Evolutionary conservation across 2,888 invertebrate species (phyloP), one percentile per base, ranked within the genome.

Genomic region (Onchidella celtica): DNA sequence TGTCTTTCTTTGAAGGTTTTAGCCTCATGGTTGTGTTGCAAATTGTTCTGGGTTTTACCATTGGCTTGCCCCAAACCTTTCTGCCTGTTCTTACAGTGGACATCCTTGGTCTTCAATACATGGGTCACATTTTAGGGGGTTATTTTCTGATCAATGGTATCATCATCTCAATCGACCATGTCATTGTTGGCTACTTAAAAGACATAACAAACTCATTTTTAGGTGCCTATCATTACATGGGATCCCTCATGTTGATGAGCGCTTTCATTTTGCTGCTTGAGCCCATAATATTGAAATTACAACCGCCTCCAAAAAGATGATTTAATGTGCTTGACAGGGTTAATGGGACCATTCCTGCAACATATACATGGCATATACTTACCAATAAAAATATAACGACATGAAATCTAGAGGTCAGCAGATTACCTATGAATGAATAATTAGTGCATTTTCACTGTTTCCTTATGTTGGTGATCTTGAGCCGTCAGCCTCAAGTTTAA

Each of bases 121-220:
- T 80, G 9, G 63, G 36, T 29, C 73, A 61, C n/a, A 40, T 80
- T 9, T 69, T 55, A 2, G 59, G 73, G 3, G 27, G n/a, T n/a
- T 73, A 24, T 59, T 73, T 38, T 34, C 73, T 80, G 57, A 36
- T 14, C 0, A 38, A 1, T 2, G 70, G 79, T n/a, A 9, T 80
- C 9, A n/a, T 27, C 27, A 80, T 57, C 11, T 73, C 40, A 29
- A 17, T 61, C 29, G 55, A 40, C 0, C 65, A 80, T 65, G 55
- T 80, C 0, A 2, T 73, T 11, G 73, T 80, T 1, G 79, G 79
- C 2, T 29, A 55, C 14, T n/a, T 80, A 55, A n/a, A 57, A 17
- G 79, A 80, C 29, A 29, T 57, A 32, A 74, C 73, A 2, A 74
- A 74, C 1, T 65, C 55, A 34, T 80, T 80, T 40, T 21, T 2